A percentile compares a stretch with the other conserved stretches of the same genome.
Evolutionary conservation across 2,113 vertebrate genomes (phyloP).

Genomic region (Aviceda subcristata): DNA sequence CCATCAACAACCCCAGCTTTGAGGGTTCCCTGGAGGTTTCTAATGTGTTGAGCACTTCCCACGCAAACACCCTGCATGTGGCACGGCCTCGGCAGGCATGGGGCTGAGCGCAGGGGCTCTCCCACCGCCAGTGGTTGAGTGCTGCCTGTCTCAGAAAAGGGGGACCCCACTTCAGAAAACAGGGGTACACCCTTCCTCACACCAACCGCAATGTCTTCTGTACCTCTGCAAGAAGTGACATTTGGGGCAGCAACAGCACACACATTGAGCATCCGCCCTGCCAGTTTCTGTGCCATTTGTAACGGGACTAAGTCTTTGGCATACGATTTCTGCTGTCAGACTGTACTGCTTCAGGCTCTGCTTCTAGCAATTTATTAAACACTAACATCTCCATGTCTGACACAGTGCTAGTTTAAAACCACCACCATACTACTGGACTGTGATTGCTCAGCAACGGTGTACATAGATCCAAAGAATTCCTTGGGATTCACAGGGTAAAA

Average conservation of each 20-base stretch:
- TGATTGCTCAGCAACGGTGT: not conserved
- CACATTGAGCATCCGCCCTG: not conserved
- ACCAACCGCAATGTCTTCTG: rapidly evolving
- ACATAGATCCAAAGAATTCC: not conserved
- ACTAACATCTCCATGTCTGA: not conserved
- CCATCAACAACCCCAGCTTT: not conserved
- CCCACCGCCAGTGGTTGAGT: rapidly evolving
- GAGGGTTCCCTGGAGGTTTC: not conserved
- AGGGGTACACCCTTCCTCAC: not conserved
- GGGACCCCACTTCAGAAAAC: not conserved
- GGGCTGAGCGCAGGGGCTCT: not conserved
- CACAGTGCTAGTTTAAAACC: not conserved
- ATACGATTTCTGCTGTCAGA: not conserved
- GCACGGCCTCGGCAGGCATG: rapidly evolving
- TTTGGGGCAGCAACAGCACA: not conserved
- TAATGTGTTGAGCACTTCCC: not conserved
- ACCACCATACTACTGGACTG: not conserved
- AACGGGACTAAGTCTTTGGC: not conserved
- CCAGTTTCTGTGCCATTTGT: not conserved
- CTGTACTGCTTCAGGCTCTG: not conserved
- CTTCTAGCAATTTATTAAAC: not conserved
- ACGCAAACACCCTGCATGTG: not conserved
- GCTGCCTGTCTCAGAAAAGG: not conserved
- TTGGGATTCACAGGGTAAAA: not conserved
- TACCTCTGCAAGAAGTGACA: not conserved